Base-by-base conservation (phyloP, 2,888 invertebrate genomes). In the Scelioninae gen. 1 region DNA sequence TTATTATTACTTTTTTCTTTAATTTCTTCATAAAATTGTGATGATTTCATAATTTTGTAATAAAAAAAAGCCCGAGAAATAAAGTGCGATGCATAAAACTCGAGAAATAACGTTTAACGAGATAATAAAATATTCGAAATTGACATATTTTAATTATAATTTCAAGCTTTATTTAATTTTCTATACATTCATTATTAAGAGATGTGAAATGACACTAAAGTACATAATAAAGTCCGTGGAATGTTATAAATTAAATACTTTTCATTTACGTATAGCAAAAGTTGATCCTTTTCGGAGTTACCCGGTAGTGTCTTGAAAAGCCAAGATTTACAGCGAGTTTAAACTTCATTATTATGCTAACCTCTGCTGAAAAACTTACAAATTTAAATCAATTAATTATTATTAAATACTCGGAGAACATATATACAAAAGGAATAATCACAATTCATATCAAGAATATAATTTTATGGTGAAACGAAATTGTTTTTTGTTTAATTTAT, bases 71-170 rank as follows among this genome's bases (percentile, higher is more conserved):
- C 10, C 11, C 16, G 13, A 38, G 40, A 43, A 68, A 53, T 51
- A 65, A 60, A 60, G 60, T n/a, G 29, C 23, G 15, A n/a, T 29
- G 23, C 43, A 43, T 60, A 60, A 60, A 45, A 51, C 38, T 43
- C 34, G 51, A 68, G 13, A 13, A 1, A 43, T 47, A 38, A 65
- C 40, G 51, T 65, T 65, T 65, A 66, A 66, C 53, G 66, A 29
- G 53, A 29, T 53, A 40, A 53, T 66, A 56, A 69, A 45, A 47
- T 34, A 69, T 34, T 69, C 47, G 58, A 69, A 38, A 34, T 34
- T 47, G 56, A 43, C 56, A 56, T 68, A 10, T 43, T 68, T 68
- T 66, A 66, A 66, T 53, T 68, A 45, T 55, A 65, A 65, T 38
- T 53, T 65, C 9, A 38, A 38, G 38, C 38, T 49, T 10, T 53